Conservation (phyloP, 2,113 vertebrate species). For the Condylura cristata region DNA sequence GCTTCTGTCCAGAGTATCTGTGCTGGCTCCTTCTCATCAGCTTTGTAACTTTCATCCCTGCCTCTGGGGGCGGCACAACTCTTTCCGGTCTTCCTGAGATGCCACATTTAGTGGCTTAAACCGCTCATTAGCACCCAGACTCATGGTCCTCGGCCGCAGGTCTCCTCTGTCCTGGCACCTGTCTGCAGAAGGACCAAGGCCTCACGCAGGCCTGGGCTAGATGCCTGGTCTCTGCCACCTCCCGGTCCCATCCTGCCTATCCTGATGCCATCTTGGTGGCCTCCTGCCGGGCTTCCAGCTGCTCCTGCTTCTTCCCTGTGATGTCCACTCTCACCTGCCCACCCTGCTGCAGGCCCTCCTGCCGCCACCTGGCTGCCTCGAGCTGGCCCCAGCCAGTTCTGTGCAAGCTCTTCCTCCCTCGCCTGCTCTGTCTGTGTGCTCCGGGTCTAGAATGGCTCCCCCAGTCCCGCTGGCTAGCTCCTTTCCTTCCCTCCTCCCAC, state of each 20-base stretch:
- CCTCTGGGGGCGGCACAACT: not conserved
- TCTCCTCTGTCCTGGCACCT: no score
- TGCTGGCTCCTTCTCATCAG: not conserved
- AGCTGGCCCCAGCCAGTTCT: not conserved
- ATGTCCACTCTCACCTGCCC: not conserved
- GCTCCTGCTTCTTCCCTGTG: not conserved
- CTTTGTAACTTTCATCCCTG: not conserved
- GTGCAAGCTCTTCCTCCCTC: not conserved
- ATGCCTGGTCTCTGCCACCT: not conserved
- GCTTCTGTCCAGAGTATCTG: not conserved
- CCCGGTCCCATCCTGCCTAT: fast-evolving
- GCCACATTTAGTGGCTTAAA: not conserved
- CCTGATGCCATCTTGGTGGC: fast-evolving
- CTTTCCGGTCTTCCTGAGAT: not conserved
- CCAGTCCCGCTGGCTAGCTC: not conserved
- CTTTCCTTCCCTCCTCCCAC: not conserved
- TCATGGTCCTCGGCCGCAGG: not conserved
- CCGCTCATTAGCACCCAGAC: no score
- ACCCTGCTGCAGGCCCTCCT: not conserved
- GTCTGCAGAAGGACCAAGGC: not conserved
- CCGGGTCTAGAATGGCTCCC: not conserved
- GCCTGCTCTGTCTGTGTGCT: not conserved
- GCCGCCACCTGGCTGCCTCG: fast-evolving
- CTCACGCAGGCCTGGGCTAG: not conserved
- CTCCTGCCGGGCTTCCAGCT: not conserved